Evolutionary conservation across 2,113 vertebrate genomes (phyloP).

Genomic region (Chloroceryle aenea): DNA sequence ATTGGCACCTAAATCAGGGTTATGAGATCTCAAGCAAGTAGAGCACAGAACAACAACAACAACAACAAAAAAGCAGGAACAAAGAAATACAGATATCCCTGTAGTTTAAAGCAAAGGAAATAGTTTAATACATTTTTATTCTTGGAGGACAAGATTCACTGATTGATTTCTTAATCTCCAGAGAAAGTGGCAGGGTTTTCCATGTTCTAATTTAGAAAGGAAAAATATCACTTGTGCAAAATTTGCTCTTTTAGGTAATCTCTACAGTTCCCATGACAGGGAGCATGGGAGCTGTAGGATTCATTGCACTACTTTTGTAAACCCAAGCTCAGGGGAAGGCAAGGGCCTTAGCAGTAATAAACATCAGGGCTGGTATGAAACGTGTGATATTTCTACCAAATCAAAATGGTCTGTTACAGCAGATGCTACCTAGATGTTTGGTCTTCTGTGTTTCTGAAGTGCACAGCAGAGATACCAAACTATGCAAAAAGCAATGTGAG

Average conservation of each 20-base stretch:
- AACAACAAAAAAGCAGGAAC: neutral
- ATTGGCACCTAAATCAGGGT: constrained; percentile 47
- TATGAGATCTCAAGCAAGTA: constrained; percentile 1
- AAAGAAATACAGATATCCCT: neutral
- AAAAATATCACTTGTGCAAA: neutral
- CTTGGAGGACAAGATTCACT: neutral
- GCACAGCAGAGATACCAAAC: neutral
- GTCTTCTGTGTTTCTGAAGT: neutral
- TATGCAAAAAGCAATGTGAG: neutral
- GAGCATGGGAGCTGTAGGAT: neutral
- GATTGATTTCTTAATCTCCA: constrained; percentile 12
- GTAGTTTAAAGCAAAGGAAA: neutral
- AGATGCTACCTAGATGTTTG: neutral
- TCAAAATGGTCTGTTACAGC: neutral
- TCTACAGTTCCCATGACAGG: neutral
- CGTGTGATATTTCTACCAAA: neutral
- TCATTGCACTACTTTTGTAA: neutral
- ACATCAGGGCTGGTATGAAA: neutral
- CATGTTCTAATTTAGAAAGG: neutral
- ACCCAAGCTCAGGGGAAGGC: neutral
- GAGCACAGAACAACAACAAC: neutral
- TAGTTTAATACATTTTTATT: neutral
- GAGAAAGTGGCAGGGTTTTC: neutral
- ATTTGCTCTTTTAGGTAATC: neutral
- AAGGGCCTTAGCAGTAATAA: neutral